Conservation (phyloP, 2,113 vertebrate genomes). For the Rhipidura dahli region DNA sequence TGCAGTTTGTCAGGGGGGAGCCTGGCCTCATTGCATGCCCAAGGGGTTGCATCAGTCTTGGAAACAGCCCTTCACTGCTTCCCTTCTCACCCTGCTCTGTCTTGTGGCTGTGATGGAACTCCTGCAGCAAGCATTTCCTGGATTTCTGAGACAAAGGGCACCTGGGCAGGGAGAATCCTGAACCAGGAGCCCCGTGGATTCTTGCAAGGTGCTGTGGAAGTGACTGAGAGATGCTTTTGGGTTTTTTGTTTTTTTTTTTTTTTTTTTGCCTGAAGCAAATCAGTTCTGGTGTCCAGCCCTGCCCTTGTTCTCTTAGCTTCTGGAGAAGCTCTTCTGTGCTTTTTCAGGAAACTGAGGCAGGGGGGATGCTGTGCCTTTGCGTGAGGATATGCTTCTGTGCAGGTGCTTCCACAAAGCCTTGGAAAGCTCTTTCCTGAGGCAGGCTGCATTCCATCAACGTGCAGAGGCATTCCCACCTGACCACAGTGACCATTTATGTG, state of each 20-base stretch:
- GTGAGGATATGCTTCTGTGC: not conserved
- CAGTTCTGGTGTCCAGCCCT: not conserved
- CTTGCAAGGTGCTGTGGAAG: not conserved
- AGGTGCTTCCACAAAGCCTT: not conserved
- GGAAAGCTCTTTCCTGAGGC: not conserved
- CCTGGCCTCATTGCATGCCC: not conserved
- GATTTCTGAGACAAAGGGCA: not conserved
- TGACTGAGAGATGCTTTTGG: not conserved
- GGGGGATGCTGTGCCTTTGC: rapidly evolving
- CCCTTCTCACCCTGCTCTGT: not conserved
- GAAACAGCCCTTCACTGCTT: not conserved
- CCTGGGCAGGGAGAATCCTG: not conserved
- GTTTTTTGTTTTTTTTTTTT: no score
- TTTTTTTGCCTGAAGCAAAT: not conserved
- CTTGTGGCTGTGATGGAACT: not conserved
- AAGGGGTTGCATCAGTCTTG: not conserved
- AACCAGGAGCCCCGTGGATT: rapidly evolving
- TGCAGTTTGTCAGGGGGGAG: not conserved
- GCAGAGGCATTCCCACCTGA: not conserved
- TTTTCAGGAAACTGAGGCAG: not conserved
- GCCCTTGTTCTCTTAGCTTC: not conserved
- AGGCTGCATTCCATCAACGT: not conserved
- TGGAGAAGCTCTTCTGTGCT: not conserved
- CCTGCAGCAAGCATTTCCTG: not conserved
- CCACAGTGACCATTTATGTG: not conserved